Base-by-base conservation (phyloP, 1,140 invertebrate genomes). In the Chironomus striatipennis region DNA sequence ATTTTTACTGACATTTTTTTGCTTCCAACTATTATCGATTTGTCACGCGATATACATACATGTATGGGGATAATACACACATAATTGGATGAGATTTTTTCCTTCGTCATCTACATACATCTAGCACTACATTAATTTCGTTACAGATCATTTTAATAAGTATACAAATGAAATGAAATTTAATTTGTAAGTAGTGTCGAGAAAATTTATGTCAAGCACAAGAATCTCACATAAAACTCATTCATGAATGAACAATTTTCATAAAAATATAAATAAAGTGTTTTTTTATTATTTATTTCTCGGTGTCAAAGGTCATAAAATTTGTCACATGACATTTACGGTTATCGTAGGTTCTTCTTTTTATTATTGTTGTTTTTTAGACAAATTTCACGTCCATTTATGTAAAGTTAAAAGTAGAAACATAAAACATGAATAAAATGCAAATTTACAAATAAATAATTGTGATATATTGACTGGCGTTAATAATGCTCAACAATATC, bases 11-110 rank as follows among this genome's bases (percentile, higher is more conserved):
- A 70, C 17, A 70, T 70, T 70, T 70, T 70, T 70, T 12, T 57
- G 47, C 47, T 57, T 57, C 47, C 65, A 70, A 10, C 65, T 70
- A 20, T 70, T 70, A 70, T 70, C 65, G 65, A 70, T 70, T 70
- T 70, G 65, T 70, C 65, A 70, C 18, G 65, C 65, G 65, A 70
- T 70, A 20, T 67, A 18, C 24, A 34, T 34, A n/a, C n/a, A n/a
- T n/a, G n/a, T 47, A 57, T 57, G 47, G 9, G 47, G n/a, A 57
- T 34, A 34, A 34, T 34, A n/a, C 47, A 57, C n/a, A 34, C 24
- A 34, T 34, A 34, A 34, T 34, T 34, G n/a, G 47, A 57, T n/a
- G 47, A 57, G 47, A 57, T 57, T 57, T 57, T 15, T 57, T 57
- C n/a, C n/a, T n/a, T n/a, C n/a, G n/a, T n/a, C n/a, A n/a, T n/a